A percentile compares a stretch with the other conserved stretches of the same genome.
Evolutionary conservation across 2,888 invertebrate genomes (phyloP).

Genomic region (Stegophylla sp.): DNA sequence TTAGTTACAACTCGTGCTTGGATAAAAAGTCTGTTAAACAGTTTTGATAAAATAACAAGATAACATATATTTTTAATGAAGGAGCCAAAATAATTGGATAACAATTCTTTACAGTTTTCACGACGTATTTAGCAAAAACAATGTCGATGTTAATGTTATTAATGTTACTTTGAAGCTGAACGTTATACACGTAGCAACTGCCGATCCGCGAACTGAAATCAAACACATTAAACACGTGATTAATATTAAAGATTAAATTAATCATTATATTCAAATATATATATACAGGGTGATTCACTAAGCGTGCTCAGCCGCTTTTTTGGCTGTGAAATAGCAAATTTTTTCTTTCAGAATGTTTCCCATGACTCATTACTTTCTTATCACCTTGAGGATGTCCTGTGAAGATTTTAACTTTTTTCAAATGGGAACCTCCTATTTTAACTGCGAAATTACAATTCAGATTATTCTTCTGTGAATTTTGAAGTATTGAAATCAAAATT

Average conservation of each 20-base stretch:
- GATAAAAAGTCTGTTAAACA: slow-evolving; percentile 22
- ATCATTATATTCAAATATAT: background rate
- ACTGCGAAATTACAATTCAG: too few species aligned
- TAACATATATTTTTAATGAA: slow-evolving; percentile 18
- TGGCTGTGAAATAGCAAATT: too few species aligned
- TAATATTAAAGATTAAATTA: slow-evolving; percentile 10
- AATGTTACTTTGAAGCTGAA: slow-evolving; percentile 26
- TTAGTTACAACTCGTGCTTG: slow-evolving; percentile 12
- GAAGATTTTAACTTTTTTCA: too few species aligned
- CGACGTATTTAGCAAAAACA: slow-evolving; percentile 38
- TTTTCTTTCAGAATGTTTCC: too few species aligned
- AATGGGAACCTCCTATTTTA: too few species aligned
- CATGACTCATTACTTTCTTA: too few species aligned
- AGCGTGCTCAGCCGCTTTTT: too few species aligned
- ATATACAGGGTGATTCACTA: too few species aligned
- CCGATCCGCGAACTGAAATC: slow-evolving; percentile 50
- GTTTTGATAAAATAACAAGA: slow-evolving; percentile 28
- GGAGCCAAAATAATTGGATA: slow-evolving; percentile 29
- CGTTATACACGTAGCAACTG: slow-evolving; percentile 26
- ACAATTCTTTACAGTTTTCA: slow-evolving; percentile 40
- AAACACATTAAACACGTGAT: background rate
- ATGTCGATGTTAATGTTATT: slow-evolving; percentile 24
- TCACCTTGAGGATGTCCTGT: too few species aligned
- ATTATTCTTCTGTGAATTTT: too few species aligned
- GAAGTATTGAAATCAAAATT: too few species aligned